These are phyloP conservation scores for Galaxea fascicularis DNA, from an alignment of 92 coral and sea anemone genomes.

Conservation along the genomic window DNA sequence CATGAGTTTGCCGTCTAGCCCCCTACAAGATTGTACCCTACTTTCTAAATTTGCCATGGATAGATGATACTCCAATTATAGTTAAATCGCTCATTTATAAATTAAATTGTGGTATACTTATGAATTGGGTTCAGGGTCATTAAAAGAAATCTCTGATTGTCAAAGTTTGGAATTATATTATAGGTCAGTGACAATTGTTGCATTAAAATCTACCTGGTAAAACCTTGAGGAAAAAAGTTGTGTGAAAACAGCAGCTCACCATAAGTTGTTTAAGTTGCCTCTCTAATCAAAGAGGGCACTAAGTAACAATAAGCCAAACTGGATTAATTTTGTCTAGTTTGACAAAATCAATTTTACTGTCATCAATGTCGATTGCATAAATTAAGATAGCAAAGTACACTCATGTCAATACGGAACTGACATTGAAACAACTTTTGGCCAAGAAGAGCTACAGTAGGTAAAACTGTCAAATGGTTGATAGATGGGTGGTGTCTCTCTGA, in stretches of 20 bases:
- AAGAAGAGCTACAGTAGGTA: too few relatives aligned
- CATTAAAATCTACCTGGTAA: neutral
- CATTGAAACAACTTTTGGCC: neutral
- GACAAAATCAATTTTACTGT: too few relatives aligned
- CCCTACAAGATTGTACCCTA: neutral
- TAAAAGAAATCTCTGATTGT: neutral
- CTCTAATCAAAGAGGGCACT: neutral
- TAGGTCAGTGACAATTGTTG: neutral
- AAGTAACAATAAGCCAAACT: neutral
- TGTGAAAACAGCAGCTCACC: neutral
- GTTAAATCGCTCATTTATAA: neutral
- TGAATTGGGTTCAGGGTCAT: neutral
- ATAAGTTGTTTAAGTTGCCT: neutral
- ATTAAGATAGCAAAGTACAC: neutral
- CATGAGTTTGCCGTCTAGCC: neutral
- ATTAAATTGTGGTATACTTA: neutral
- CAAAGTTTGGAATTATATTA: neutral
- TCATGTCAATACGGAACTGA: neutral
- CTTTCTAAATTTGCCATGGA: slow-evolving; percentile 3
- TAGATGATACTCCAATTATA: neutral
- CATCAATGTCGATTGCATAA: neutral
- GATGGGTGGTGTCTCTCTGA: too few relatives aligned
- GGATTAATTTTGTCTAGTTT: too few relatives aligned
- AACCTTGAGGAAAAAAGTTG: neutral
- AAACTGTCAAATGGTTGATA: too few relatives aligned